Evolutionary conservation across 2,888 invertebrate genomes (phyloP), one percentile per base, ranked within the genome.

Genomic region (Mythimna albipuncta): DNA sequence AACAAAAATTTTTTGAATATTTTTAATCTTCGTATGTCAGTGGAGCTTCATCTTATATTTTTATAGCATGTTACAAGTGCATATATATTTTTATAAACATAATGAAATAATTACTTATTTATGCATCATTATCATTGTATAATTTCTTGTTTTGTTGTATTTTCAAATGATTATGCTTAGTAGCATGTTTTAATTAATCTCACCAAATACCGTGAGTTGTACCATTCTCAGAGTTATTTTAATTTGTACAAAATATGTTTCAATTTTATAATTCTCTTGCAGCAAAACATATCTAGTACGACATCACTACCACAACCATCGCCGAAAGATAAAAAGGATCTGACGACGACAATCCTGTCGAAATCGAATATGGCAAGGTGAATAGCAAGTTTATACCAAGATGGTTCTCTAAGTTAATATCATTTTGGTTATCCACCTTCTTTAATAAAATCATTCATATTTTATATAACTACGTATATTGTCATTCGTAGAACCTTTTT

Each of bases 331-430:
- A 98, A 96, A 96, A 98, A 96, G 95, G 97, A 97, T 91, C 93
- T 96, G 44, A 97, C 97, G 32, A 97, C 97, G 67, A 95, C 97
- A 50, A 97, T 97, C 76, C 93, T 97, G 73, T 97, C 97, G 6
- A 98, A 98, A 94, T 98, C 98, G 64, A 98, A 98, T 91, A 97
- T 98, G 97, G 98, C 98, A 84, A 98, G 98, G 98, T 98, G 94
- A 97, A 38, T 58, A 0, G 7, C 3, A 32, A 11, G 38, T 13
- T 67, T 54, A 35, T n/a, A 0, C 16, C 6, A 19, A 41, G 7
- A 41, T 26, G 26, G 2, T 1, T 4, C 10, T 0, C 7, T 1
- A 44, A 11, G n/a, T 35, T n/a, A 0, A 62, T 47, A 63, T 62
- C 7, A 13, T 10, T 32, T 35, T 35, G 26, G 2, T 7, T 10